These are phyloP conservation scores for Etheostoma spectabile DNA, from an alignment of 2,113 vertebrate species.

Conservation along the genomic window DNA sequence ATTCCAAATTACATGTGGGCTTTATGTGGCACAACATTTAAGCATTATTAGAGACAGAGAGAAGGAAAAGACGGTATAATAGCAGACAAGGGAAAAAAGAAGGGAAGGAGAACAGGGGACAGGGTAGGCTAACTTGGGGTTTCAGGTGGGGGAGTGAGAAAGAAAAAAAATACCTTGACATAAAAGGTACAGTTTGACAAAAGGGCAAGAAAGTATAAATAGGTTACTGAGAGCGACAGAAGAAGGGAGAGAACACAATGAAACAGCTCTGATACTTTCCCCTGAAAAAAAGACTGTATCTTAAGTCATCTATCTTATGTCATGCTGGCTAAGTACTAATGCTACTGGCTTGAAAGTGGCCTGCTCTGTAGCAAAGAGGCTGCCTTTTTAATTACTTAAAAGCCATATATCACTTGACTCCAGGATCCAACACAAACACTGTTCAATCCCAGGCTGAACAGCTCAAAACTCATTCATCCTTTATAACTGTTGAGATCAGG, in stretches of 20 bases:
- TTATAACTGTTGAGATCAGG: slow-evolving; percentile 38
- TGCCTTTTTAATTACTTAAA: slow-evolving; percentile 71
- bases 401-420: slow-evolving; percentile 44
- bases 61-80: neutral
- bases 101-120: too few species aligned
- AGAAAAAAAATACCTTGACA: neutral
- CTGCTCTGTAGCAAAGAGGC: slow-evolving; percentile 23
- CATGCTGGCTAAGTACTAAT: slow-evolving; percentile 34
- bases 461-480: slow-evolving; percentile 38
- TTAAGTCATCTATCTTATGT: neutral
- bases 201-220: neutral
- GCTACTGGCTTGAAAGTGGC: slow-evolving; percentile 17
- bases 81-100: neutral
- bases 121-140: neutral
- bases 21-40: neutral
- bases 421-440: slow-evolving; percentile 19
- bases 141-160: neutral
- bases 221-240: neutral
- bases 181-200: neutral
- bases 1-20: neutral
- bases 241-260: neutral
- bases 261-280: slow-evolving; percentile 17
- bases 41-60: neutral
- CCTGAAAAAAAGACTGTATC: neutral
- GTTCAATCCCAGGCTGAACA: slow-evolving; percentile 21